phyloP scores from a whole-genome alignment of 1,140 invertebrate genomes.

The Rhopalosiphum padi region DNA sequence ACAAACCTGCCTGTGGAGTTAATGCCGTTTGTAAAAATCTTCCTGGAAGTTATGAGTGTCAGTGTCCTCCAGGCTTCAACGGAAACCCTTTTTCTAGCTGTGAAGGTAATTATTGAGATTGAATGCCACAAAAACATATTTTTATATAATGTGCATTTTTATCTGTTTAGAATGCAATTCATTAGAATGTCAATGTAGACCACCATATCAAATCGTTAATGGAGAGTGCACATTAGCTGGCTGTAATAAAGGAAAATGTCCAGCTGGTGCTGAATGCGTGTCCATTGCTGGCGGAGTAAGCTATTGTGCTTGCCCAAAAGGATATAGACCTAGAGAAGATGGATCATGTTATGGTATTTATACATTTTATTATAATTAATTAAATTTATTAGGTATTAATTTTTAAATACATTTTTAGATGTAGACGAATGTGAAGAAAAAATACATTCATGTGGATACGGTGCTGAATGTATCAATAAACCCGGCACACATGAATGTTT shows the following conservation, averaged over 20 bases:
- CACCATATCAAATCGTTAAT: conserved; percentile 82
- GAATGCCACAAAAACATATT: background rate
- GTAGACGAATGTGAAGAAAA: conserved; percentile 83
- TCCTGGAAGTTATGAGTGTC: conserved; percentile 92
- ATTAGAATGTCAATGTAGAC: conserved; percentile 83
- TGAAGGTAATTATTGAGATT: conserved; percentile 67
- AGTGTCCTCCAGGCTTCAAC: conserved; percentile 84
- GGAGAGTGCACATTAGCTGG: conserved; percentile 84
- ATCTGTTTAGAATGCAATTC: conserved; percentile 74
- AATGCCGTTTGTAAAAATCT: conserved; percentile 92
- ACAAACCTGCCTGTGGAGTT: conserved; percentile 79
- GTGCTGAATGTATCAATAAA: conserved; percentile 85
- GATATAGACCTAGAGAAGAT: conserved; percentile 75
- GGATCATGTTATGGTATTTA: conserved; percentile 74
- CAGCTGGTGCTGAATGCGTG: conserved; percentile 84
- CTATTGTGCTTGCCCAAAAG: conserved; percentile 87
- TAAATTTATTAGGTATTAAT: conserved; percentile 17
- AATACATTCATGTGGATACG: conserved; percentile 80
- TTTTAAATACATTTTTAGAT: conserved; percentile 65
- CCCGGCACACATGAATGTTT: conserved; percentile 77
- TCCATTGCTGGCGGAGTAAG: conserved; percentile 87
- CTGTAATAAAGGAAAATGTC: conserved; percentile 80
- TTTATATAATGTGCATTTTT: background rate
- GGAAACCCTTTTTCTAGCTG: conserved; percentile 88
- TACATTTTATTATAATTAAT: background rate